phyloP scores from a whole-genome alignment of 2,113 vertebrate species.

The Sinocyclocheilus anophthalmus region DNA sequence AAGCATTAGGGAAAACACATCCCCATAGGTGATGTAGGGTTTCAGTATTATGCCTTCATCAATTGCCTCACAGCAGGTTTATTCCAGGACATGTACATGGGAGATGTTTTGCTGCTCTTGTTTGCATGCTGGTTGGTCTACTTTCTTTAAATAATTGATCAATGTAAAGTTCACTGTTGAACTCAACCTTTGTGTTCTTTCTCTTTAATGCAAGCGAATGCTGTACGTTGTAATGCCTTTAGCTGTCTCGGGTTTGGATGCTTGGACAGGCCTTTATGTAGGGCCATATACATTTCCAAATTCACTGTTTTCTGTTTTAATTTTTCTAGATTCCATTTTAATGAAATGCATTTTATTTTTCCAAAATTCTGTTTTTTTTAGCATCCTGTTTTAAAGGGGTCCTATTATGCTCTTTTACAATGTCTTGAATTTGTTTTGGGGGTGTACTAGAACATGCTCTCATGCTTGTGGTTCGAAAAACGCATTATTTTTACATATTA shows the following conservation, averaged over 20 bases:
- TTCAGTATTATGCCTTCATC: slow-evolving; percentile 15
- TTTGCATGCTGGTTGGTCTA: not conserved
- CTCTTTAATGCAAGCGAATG: not conserved
- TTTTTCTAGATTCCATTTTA: no score
- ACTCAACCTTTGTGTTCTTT: slow-evolving; percentile 6
- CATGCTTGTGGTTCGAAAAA: no score
- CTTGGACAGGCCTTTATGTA: no score
- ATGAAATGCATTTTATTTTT: no score
- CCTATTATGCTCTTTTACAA: no score
- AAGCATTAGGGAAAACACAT: slow-evolving; percentile 27
- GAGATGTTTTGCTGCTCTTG: not conserved
- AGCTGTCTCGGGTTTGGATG: not conserved
- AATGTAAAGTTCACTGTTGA: not conserved
- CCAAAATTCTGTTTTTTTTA: no score
- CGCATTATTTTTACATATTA: no score
- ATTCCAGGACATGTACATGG: not conserved
- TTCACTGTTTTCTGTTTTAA: no score
- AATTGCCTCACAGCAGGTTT: slow-evolving; percentile 15
- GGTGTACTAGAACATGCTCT: no score
- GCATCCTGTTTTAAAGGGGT: no score
- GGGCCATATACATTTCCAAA: no score
- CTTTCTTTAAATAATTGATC: not conserved
- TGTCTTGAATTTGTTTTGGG: no score
- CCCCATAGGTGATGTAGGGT: not conserved
- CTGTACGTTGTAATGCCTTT: not conserved